A percentile compares a stretch with the other conserved stretches of the same genome.
phyloP scores from a whole-genome alignment of 2,888 invertebrate genomes.

The Stenodema calcarata region DNA sequence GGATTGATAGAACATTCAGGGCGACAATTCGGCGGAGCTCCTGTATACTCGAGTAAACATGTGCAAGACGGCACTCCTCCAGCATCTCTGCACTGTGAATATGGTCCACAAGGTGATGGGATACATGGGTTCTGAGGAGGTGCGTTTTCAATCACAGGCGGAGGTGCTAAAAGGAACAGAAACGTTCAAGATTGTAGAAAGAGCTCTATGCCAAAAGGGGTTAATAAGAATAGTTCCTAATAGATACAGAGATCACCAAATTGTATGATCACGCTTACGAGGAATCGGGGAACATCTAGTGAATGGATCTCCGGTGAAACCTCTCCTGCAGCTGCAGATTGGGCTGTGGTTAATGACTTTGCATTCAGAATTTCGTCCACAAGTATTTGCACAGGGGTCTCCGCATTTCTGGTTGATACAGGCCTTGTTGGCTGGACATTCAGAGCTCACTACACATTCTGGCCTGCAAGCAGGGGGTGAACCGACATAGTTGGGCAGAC shows the following conservation, averaged over 20 bases:
- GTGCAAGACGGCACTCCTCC: conserved; percentile 82
- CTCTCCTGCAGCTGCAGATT: conserved; percentile 71
- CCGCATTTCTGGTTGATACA: conserved; percentile 74
- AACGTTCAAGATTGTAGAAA: neutral
- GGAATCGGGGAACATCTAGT: conserved; percentile 66
- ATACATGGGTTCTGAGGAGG: conserved; percentile 72
- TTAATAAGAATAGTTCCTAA: no score
- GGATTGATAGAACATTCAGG: conserved; percentile 87
- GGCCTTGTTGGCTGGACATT: conserved; percentile 73
- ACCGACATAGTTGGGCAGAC: conserved; percentile 71
- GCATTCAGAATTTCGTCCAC: conserved; percentile 76
- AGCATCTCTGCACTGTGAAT: conserved; percentile 78
- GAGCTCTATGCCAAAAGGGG: no score
- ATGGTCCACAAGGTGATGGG: conserved; percentile 86
- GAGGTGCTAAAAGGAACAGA: conserved; percentile 56
- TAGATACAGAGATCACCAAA: neutral
- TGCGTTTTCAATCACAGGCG: conserved; percentile 55
- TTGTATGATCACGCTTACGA: conserved; percentile 37
- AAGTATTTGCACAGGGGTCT: conserved; percentile 76
- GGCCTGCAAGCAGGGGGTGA: conserved; percentile 75
- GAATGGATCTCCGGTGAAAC: conserved; percentile 73
- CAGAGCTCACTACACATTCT: conserved; percentile 75
- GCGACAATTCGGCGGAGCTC: conserved; percentile 80
- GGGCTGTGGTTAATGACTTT: conserved; percentile 76
- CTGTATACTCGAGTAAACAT: conserved; percentile 80